These are phyloP conservation scores for Circaetus gallicus DNA, from an alignment of 2,113 vertebrate species.

Conservation along the genomic window DNA sequence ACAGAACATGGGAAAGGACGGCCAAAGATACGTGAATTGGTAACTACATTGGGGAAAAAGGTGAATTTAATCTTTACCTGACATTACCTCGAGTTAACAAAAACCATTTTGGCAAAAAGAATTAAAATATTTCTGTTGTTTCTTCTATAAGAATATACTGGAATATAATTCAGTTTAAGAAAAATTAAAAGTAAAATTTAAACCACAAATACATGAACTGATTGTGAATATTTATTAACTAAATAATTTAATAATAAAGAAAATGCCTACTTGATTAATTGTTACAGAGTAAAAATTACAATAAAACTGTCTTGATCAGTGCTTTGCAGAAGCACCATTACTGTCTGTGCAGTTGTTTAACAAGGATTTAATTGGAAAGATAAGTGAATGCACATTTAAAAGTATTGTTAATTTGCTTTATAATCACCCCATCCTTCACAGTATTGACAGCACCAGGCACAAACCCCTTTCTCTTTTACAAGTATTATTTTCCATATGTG, in stretches of 20 bases:
- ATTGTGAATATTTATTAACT: slow-evolving; percentile 82
- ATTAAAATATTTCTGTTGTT: slow-evolving; percentile 22
- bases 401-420: slow-evolving; percentile 90
- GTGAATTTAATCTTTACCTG: slow-evolving; percentile 29
- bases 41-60: not conserved
- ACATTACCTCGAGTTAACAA: not conserved
- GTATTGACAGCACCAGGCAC: slow-evolving; percentile 86
- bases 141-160: not conserved
- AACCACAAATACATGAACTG: slow-evolving; percentile 69
- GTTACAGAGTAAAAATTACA: slow-evolving; percentile 86
- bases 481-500: slow-evolving; percentile 89
- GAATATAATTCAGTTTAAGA: not conserved
- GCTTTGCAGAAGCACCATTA: slow-evolving; percentile 84
- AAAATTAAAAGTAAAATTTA: slow-evolving; percentile 67
- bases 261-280: slow-evolving; percentile 87
- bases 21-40: not conserved
- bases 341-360: slow-evolving; percentile 89
- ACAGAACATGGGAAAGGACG: not conserved
- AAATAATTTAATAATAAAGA: slow-evolving; percentile 87
- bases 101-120: not conserved
- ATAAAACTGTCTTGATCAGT: slow-evolving; percentile 88
- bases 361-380: slow-evolving; percentile 92
- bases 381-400: slow-evolving; percentile 92
- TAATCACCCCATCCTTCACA: slow-evolving; percentile 90
- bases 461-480: slow-evolving; percentile 83